phyloP scores from a whole-genome alignment of 2,113 vertebrate genomes.

The Chionomys nivalis region DNA sequence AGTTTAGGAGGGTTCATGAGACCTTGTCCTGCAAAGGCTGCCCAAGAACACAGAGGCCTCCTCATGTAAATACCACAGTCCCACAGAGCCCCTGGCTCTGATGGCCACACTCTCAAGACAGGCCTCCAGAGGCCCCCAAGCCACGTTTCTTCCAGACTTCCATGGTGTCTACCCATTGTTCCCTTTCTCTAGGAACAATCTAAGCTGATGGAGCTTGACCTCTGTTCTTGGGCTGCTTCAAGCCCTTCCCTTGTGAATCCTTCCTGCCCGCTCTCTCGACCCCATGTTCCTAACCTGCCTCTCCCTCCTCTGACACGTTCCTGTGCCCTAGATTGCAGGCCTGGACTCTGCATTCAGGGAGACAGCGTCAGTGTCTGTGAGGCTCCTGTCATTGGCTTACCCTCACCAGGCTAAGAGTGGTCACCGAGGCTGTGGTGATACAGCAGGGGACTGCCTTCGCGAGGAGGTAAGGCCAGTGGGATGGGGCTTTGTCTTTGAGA shows the following conservation, averaged over 20 bases:
- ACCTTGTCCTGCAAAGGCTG: too few relatives aligned
- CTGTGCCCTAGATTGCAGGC: background rate
- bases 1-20: background rate
- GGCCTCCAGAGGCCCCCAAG: background rate
- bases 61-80: fast-evolving
- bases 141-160: fast-evolving
- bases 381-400: background rate
- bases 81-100: background rate
- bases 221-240: background rate
- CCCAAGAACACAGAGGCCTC: background rate
- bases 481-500: background rate
- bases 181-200: background rate
- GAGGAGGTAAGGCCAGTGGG: background rate
- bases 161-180: background rate
- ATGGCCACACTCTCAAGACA: background rate
- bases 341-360: background rate
- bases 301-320: too few relatives aligned
- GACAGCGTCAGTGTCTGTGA: too few relatives aligned
- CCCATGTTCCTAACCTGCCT: background rate
- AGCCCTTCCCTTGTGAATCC: background rate
- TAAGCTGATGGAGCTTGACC: too few relatives aligned
- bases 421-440: background rate
- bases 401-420: background rate
- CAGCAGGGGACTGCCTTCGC: background rate
- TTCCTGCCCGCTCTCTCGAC: fast-evolving